Evolutionary conservation across 2,888 invertebrate species (phyloP).

Genomic region (Clepsis dumicolana): DNA sequence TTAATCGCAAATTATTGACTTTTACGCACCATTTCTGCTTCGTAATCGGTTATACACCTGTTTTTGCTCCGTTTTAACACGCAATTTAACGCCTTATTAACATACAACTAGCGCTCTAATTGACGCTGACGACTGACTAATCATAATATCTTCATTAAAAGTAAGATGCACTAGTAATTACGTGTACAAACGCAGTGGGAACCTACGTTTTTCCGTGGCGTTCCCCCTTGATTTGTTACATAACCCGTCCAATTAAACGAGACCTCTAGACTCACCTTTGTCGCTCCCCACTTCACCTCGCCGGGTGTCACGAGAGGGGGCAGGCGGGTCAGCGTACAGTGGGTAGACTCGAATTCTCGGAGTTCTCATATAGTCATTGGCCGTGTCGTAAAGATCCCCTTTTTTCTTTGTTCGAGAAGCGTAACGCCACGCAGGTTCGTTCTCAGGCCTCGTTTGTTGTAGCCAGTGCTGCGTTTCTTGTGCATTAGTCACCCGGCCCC

Average conservation of each 20-base stretch:
- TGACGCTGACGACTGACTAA: slow-evolving; percentile 23
- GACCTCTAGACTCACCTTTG: slow-evolving; percentile 54
- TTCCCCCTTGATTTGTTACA: slow-evolving; percentile 61
- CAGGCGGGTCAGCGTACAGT: slow-evolving; percentile 60
- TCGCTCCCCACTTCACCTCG: slow-evolving; percentile 46
- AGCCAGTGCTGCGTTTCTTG: slow-evolving; percentile 56
- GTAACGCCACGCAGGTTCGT: slow-evolving; percentile 79
- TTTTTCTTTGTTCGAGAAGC: slow-evolving; percentile 79
- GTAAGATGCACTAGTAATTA: slow-evolving; percentile 52
- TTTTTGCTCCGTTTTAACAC: slow-evolving; percentile 12
- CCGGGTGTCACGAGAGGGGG: slow-evolving; percentile 48
- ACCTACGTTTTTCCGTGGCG: slow-evolving; percentile 62
- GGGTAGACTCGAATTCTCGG: slow-evolving; percentile 65
- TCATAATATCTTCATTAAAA: slow-evolving; percentile 33
- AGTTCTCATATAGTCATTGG: slow-evolving; percentile 68
- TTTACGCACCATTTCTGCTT: slow-evolving; percentile 24
- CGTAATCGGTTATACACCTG: slow-evolving; percentile 26
- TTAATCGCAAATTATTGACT: not conserved
- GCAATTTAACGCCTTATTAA: slow-evolving; percentile 24
- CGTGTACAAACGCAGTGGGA: slow-evolving; percentile 65
- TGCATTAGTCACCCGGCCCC: slow-evolving; percentile 57
- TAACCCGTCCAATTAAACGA: slow-evolving; percentile 51
- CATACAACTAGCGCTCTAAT: slow-evolving; percentile 28
- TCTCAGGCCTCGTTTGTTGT: slow-evolving; percentile 64
- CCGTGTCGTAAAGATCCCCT: slow-evolving; percentile 71